A percentile compares a stretch with the other conserved stretches of the same genome.
Conservation (phyloP, 2,113 vertebrate genomes). For the Oplegnathus fasciatus region DNA sequence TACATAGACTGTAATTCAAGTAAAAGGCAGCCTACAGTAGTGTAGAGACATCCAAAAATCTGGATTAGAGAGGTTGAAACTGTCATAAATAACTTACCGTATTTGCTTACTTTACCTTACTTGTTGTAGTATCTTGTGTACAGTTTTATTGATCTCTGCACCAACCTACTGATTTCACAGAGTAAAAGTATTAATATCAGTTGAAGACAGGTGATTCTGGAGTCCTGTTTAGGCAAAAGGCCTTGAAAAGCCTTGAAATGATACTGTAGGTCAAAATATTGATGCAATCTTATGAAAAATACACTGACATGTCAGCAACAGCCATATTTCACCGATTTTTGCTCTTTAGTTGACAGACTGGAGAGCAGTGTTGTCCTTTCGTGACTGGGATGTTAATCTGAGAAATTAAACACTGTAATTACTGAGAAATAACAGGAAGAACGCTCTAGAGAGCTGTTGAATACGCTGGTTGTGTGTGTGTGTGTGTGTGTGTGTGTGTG, state of each 20-base stretch:
- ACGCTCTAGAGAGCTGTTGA: not conserved
- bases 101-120: not conserved
- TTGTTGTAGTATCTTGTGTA: not conserved
- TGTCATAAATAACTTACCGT: not conserved
- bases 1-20: no score
- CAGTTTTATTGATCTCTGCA: not conserved
- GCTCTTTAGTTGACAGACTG: slow-evolving; percentile 5
- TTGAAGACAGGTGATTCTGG: not conserved
- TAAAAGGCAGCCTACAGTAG: not conserved
- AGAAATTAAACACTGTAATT: slow-evolving; percentile 28
- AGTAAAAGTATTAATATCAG: no score
- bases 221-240: not conserved
- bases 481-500: slow-evolving; percentile 7
- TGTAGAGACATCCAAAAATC: not conserved
- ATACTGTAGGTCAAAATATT: not conserved
- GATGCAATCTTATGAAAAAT: not conserved
- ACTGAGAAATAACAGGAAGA: slow-evolving; percentile 52
- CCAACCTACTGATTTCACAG: not conserved
- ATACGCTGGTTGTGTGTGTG: not conserved
- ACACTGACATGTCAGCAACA: not conserved
- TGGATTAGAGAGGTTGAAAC: not conserved
- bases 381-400: slow-evolving; percentile 30
- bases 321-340: not conserved
- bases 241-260: not conserved
- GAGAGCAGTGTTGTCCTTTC: not conserved